phyloP scores from a whole-genome alignment of 2,888 invertebrate species.

The Nycteola revayana region DNA sequence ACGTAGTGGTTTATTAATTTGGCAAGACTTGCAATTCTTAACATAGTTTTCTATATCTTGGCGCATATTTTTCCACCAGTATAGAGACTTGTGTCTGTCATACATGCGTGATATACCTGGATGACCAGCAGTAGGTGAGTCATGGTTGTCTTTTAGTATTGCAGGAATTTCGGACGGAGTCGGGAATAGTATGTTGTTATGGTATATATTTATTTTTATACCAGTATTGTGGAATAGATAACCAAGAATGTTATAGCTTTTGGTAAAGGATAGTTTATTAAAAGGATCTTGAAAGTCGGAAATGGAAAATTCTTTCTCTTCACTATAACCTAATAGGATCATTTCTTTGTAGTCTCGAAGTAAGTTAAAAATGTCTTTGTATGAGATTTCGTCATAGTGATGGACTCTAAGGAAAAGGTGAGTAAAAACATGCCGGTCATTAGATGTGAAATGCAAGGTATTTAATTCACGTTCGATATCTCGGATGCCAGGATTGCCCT shows the following conservation, averaged over 20 bases:
- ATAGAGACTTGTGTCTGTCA: constrained; percentile 3
- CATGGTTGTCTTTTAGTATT: no score
- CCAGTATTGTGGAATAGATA: constrained; percentile 3
- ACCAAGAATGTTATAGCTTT: constrained; percentile 5
- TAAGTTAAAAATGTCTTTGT: no score
- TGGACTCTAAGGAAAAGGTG: no score
- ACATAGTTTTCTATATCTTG: constrained; percentile 8
- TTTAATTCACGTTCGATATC: no score
- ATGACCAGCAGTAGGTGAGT: constrained; percentile 8
- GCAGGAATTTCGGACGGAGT: no score
- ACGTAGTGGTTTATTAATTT: constrained; percentile 9
- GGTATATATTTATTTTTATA: constrained; percentile 2
- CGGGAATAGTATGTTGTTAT: constrained; percentile 3
- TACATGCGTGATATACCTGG: constrained; percentile 6
- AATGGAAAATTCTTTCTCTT: no score
- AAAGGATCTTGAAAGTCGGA: neutral
- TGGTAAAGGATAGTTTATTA: neutral
- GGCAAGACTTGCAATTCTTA: constrained; percentile 7
- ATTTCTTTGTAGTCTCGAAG: no score
- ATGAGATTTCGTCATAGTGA: no score
- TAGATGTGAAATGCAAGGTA: no score
- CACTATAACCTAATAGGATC: no score
- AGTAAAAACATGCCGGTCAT: no score
- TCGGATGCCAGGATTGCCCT: no score
- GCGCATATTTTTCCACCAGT: constrained; percentile 11